Conservation (phyloP, 1,140 invertebrate species). For the Drosophila equinoxialis region DNA sequence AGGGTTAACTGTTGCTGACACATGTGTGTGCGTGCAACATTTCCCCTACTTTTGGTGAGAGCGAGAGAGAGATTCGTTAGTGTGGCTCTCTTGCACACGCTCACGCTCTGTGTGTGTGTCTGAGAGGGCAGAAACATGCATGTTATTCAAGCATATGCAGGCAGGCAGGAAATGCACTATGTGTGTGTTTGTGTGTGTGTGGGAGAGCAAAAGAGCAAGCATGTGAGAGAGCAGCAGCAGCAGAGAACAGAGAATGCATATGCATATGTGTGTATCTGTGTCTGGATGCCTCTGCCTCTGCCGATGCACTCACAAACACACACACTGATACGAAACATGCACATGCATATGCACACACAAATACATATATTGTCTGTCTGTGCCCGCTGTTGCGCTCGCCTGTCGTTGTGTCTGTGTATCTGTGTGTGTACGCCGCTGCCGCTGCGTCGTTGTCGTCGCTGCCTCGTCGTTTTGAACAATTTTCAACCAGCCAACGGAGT, state of each 20-base stretch:
- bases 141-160: constrained; percentile 27
- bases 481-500: constrained; percentile 82
- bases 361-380: constrained; percentile 66
- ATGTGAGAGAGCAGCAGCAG: constrained; percentile 30
- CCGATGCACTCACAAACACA: constrained; percentile 26
- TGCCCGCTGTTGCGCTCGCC: constrained; percentile 16
- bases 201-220: constrained; percentile 32
- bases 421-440: constrained; percentile 40
- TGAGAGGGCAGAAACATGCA: constrained; percentile 20
- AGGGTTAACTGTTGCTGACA: constrained; percentile 46
- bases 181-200: not conserved
- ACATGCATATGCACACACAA: no score
- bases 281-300: constrained; percentile 29
- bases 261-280: constrained; percentile 36
- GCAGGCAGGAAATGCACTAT: constrained; percentile 53
- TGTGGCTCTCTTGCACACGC: constrained; percentile 20
- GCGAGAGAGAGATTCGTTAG: constrained; percentile 29
- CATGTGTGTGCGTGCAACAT: constrained; percentile 48
- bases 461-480: constrained; percentile 64
- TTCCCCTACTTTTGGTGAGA: constrained; percentile 59
- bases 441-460: constrained; percentile 49
- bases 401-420: constrained; percentile 20
- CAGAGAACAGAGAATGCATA: constrained; percentile 33
- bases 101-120: constrained; percentile 5
- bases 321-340: constrained; percentile 4